Conservation (phyloP, 2,888 invertebrate species). For the Cerceris rybyensis region DNA sequence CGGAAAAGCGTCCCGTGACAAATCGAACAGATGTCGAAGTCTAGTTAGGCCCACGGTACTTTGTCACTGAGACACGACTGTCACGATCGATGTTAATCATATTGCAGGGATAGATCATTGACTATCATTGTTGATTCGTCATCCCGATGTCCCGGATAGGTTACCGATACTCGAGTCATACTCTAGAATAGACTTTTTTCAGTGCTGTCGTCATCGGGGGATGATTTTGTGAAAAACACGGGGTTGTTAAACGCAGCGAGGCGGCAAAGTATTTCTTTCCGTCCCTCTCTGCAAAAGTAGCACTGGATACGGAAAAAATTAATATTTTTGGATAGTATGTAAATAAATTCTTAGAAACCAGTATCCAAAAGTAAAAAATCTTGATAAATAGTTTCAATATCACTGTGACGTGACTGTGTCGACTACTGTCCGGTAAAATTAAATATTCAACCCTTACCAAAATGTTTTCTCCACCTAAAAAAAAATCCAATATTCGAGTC, state of each 20-base stretch:
- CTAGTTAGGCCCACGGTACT: conserved; percentile 74
- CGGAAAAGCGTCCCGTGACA: conserved; percentile 73
- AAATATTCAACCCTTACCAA: too few species aligned
- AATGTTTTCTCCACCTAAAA: too few species aligned
- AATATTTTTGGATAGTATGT: too few species aligned
- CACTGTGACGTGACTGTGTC: too few species aligned
- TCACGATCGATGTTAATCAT: conserved; percentile 55
- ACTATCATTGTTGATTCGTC: conserved; percentile 71
- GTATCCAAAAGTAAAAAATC: too few species aligned
- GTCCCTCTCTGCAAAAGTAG: not conserved
- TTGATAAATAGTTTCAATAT: too few species aligned
- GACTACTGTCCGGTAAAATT: too few species aligned
- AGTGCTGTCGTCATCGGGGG: not conserved
- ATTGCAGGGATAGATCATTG: conserved; percentile 38
- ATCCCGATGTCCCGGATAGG: conserved; percentile 44
- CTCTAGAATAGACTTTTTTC: not conserved
- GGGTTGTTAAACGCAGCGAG: not conserved
- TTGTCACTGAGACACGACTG: conserved; percentile 66
- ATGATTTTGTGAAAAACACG: conserved; percentile 37
- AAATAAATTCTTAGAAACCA: too few species aligned
- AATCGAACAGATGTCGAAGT: conserved; percentile 79
- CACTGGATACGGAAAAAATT: too few species aligned
- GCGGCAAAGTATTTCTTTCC: not conserved
- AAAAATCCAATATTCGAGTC: too few species aligned
- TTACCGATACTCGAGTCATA: conserved; percentile 36